Evolutionary conservation across 1,140 invertebrate genomes (phyloP), one percentile per base, ranked within the genome.

Genomic region (Heliconius congener): DNA sequence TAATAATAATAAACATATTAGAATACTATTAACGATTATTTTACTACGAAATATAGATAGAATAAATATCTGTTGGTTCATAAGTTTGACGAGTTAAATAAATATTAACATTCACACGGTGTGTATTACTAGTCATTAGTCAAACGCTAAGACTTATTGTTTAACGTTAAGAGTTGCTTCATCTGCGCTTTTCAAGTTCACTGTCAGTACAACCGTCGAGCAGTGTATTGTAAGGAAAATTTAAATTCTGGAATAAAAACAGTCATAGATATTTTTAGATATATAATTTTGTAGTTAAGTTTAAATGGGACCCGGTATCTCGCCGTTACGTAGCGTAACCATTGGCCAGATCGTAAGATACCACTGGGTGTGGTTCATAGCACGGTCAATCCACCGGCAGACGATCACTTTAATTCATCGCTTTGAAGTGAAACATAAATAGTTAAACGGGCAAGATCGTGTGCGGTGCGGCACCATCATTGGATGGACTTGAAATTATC

Each of bases 401-500:
- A 77, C 46, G 70, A 71, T 77, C 46, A 55, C 30, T 71, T 77
- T 81, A 80, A 83, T 72, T 85, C 73, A 82, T 79, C 60, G 81
- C 72, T 80, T 83, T 83, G 79, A 83, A 82, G 84, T 83, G 82
- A 79, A 70, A 52, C 60, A 85, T 90, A 91, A 91, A 93, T 91
- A 88, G 83, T 89, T 81, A 80, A 89, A 84, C 86, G 87, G 85
- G 84, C 84, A 87, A 85, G 83, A 85, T 85, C 76, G 82, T 79
- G 88, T 85, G 88, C 85, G 82, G 82, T 81, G 76, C 82, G 80
- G 46, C 84, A 83, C 85, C 84, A 87, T 86, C 85, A 89, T 91
- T 86, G 88, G 87, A 91, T 88, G 89, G 85, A 86, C 88, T 88
- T 87, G 88, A 91, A 93, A 93, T 94, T 93, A 94, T 94, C 92